These are phyloP conservation scores for Amphipoea lucens DNA, from an alignment of 2,888 invertebrate species.

Conservation along the genomic window DNA sequence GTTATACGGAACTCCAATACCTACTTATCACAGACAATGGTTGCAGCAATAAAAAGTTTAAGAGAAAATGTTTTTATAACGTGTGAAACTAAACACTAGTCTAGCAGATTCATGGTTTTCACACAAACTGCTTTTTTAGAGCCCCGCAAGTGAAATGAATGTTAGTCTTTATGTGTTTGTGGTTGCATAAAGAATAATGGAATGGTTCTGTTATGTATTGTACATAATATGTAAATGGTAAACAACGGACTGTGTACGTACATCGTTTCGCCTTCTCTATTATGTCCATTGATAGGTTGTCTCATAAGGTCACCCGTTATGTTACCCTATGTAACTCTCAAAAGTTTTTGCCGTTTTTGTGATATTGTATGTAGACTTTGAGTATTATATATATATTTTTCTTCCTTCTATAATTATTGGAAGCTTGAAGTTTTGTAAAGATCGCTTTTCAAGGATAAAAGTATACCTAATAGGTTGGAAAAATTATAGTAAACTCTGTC, in stretches of 20 bases:
- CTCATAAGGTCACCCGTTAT: background rate
- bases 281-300: background rate
- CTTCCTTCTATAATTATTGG: background rate
- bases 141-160: constrained; percentile 30
- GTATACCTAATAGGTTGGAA: background rate
- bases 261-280: background rate
- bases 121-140: constrained; percentile 60
- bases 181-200: background rate
- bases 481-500: background rate
- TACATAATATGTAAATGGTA: background rate
- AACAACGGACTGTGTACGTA: background rate
- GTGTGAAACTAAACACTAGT: constrained; percentile 66
- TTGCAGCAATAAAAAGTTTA: constrained; percentile 60
- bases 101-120: constrained; percentile 60
- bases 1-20: constrained; percentile 56
- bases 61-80: constrained; percentile 73
- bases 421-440: background rate
- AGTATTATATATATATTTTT: background rate
- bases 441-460: background rate
- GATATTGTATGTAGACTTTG: background rate
- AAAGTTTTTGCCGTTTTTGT: background rate
- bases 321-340: background rate
- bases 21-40: constrained; percentile 66
- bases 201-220: background rate
- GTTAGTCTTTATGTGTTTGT: background rate